A percentile compares a stretch with the other conserved stretches of the same genome.
phyloP scores from a whole-genome alignment of 1,140 invertebrate species.

The Drosophila navojoa region DNA sequence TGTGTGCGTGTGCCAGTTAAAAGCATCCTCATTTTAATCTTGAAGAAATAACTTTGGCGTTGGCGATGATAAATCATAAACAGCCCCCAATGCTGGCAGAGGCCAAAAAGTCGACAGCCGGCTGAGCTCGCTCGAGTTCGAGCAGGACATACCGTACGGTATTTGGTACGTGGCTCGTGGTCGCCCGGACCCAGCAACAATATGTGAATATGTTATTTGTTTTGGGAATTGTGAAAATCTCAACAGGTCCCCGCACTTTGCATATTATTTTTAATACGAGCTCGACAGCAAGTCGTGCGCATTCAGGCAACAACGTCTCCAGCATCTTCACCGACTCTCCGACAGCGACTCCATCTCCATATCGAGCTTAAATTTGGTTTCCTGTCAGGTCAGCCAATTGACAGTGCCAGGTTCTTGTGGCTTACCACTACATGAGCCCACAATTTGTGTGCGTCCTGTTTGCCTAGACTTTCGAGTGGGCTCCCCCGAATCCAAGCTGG shows the following conservation, averaged over 20 bases:
- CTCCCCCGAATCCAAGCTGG: conserved; percentile 11
- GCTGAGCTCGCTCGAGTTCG: neutral
- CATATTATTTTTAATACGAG: conserved; percentile 83
- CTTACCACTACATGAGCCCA: conserved; percentile 50
- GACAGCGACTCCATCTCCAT: neutral
- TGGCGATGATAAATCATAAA: conserved; percentile 82
- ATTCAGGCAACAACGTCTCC: conserved; percentile 20
- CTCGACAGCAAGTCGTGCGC: conserved; percentile 47
- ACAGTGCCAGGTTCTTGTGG: conserved; percentile 24
- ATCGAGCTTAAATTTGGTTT: conserved; percentile 1
- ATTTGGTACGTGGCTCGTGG: conserved; percentile 13
- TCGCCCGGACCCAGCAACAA: conserved; percentile 61
- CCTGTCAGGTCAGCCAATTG: conserved; percentile 71
- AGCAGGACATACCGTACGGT: conserved; percentile 31
- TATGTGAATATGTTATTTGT: conserved; percentile 84
- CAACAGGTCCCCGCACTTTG: conserved; percentile 84
- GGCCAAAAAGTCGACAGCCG: conserved; percentile 8
- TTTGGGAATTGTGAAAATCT: conserved; percentile 84
- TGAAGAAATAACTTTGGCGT: conserved; percentile 75
- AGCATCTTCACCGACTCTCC: neutral
- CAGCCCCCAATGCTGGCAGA: conserved; percentile 43
- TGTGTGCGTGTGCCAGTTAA: conserved; percentile 41
- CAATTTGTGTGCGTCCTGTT: conserved; percentile 52
- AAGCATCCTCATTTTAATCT: conserved; percentile 76
- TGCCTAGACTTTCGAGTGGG: conserved; percentile 56